These are phyloP conservation scores for Apomyelois bistriatella DNA, from an alignment of 2,888 invertebrate species.

Conservation along the genomic window DNA sequence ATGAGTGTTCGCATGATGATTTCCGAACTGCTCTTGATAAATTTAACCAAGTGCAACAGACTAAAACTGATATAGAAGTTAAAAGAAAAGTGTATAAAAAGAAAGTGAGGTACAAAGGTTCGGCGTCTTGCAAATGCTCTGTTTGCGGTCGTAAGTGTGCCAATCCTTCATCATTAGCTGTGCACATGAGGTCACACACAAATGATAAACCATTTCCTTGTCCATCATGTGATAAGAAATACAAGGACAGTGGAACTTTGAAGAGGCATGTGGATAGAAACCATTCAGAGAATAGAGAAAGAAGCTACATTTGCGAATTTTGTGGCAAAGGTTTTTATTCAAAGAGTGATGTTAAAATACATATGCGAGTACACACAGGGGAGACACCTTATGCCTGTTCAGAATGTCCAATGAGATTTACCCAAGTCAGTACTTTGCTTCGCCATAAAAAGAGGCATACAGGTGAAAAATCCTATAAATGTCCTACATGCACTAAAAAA, in stretches of 20 bases:
- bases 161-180: slow-evolving; percentile 41
- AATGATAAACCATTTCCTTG: slow-evolving; percentile 50
- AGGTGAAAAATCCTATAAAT: slow-evolving; percentile 45
- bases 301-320: slow-evolving; percentile 56
- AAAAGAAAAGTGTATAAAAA: slow-evolving; percentile 30
- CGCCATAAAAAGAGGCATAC: slow-evolving; percentile 54
- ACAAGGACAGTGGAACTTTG: slow-evolving; percentile 48
- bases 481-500: slow-evolving; percentile 50
- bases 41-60: slow-evolving; percentile 14
- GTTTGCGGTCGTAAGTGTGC: slow-evolving; percentile 44
- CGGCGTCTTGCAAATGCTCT: slow-evolving; percentile 32
- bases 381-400: slow-evolving; percentile 62
- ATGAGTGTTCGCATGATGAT: slow-evolving; percentile 24
- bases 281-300: slow-evolving; percentile 41
- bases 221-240: slow-evolving; percentile 50
- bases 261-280: slow-evolving; percentile 52
- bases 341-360: slow-evolving; percentile 50
- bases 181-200: slow-evolving; percentile 56
- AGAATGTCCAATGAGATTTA: slow-evolving; percentile 48
- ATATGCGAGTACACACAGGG: slow-evolving; percentile 61
- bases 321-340: slow-evolving; percentile 64
- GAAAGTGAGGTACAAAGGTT: slow-evolving; percentile 24
- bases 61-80: slow-evolving; percentile 14
- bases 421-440: slow-evolving; percentile 49
- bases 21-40: slow-evolving; percentile 16